Evolutionary conservation across 2,888 invertebrate species (phyloP).

Genomic region (Noctua pronuba): DNA sequence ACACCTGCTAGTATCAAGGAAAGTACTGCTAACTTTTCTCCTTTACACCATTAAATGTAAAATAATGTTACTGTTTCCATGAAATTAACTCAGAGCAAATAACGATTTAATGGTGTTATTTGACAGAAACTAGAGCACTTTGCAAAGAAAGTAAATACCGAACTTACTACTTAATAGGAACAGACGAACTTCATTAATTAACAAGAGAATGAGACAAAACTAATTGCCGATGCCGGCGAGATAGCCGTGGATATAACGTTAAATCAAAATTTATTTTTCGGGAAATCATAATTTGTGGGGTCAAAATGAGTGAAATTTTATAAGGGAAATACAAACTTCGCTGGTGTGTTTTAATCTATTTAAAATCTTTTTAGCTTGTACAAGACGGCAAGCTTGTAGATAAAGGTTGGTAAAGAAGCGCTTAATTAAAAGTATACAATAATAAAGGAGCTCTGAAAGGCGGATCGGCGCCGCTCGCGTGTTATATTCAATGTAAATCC

Average conservation of each 20-base stretch:
- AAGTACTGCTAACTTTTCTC: background rate
- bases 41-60: constrained; percentile 1
- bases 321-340: constrained; percentile 16
- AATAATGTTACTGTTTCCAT: constrained; percentile 27
- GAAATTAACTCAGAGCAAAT: constrained; percentile 36
- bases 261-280: constrained; percentile 40
- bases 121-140: constrained; percentile 50
- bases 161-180: constrained; percentile 60
- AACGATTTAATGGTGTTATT: constrained; percentile 51
- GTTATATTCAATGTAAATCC: constrained; percentile 52
- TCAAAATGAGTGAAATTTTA: constrained; percentile 33
- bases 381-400: constrained; percentile 31
- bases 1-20: background rate
- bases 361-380: constrained; percentile 47
- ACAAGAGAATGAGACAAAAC: constrained; percentile 50
- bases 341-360: constrained; percentile 51
- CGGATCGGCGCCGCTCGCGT: constrained; percentile 26
- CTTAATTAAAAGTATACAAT: constrained; percentile 66
- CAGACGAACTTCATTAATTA: constrained; percentile 63
- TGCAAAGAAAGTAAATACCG: constrained; percentile 56
- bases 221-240: constrained; percentile 45
- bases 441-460: constrained; percentile 46
- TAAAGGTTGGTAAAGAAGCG: constrained; percentile 48
- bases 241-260: constrained; percentile 21
- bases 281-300: constrained; percentile 22